Evolutionary conservation across 2,888 invertebrate genomes (phyloP).

Genomic region (Epistrophe eligans): DNA sequence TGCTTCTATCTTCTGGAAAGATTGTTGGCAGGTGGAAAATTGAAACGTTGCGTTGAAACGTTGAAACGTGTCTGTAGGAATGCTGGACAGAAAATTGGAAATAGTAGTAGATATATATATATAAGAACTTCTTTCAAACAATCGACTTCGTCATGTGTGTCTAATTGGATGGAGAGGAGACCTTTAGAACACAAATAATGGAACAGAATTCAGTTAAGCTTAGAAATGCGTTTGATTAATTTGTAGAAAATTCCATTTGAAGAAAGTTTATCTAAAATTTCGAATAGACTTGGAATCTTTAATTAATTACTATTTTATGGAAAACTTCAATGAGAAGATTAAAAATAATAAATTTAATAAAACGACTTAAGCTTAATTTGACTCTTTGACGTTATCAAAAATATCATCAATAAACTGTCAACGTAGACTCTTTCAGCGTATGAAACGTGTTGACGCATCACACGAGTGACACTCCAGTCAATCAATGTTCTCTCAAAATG

Average conservation of each 20-base stretch:
- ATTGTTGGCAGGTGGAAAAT: conserved; percentile 38
- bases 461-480: no score
- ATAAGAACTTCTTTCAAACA: conserved; percentile 10
- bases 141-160: conserved; percentile 25
- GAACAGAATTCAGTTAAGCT: background rate
- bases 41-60: conserved; percentile 47
- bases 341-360: no score
- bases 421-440: no score
- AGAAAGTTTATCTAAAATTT: background rate
- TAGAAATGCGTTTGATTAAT: conserved; percentile 2
- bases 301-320: background rate
- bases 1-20: background rate
- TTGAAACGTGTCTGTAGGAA: conserved; percentile 28
- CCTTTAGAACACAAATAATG: conserved; percentile 7
- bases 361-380: no score
- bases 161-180: conserved; percentile 34
- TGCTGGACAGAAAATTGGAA: conserved; percentile 33
- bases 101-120: background rate
- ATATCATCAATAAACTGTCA: no score
- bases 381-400: no score
- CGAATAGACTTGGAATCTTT: background rate
- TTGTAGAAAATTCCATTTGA: conserved; percentile 13
- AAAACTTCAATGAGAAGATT: no score
- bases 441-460: no score
- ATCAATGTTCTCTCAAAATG: no score